phyloP scores from a whole-genome alignment of 2,888 invertebrate species.

The Molorchus minor region DNA sequence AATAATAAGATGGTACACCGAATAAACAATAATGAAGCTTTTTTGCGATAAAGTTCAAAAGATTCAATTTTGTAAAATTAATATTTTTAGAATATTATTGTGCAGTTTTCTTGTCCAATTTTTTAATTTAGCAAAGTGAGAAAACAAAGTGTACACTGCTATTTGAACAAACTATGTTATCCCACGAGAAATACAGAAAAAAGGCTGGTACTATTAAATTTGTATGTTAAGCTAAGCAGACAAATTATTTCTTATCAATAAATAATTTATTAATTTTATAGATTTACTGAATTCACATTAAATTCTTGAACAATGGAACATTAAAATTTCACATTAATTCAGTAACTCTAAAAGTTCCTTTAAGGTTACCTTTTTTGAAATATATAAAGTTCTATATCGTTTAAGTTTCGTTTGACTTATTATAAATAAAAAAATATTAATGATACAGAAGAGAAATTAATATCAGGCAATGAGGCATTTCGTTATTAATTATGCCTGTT shows the following conservation, averaged over 20 bases:
- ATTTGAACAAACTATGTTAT: too few relatives aligned
- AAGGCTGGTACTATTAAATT: too few relatives aligned
- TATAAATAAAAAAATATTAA: conserved; percentile 31
- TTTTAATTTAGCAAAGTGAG: too few relatives aligned
- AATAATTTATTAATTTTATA: conserved; percentile 24
- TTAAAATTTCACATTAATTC: conserved; percentile 4
- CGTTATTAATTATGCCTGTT: conserved; percentile 35
- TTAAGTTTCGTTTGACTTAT: conserved; percentile 31
- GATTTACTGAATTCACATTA: conserved; percentile 7
- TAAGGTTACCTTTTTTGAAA: conserved; percentile 18
- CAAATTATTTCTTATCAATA: conserved; percentile 34
- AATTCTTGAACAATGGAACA: background rate
- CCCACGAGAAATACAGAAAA: too few relatives aligned
- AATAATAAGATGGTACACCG: too few relatives aligned
- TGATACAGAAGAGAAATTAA: conserved; percentile 33
- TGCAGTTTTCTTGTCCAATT: too few relatives aligned
- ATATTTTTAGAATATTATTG: too few relatives aligned
- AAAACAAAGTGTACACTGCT: too few relatives aligned
- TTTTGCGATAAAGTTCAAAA: too few relatives aligned
- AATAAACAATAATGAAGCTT: too few relatives aligned
- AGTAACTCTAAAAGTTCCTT: conserved; percentile 15
- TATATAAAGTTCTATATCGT: background rate
- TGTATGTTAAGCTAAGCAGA: conserved; percentile 30
- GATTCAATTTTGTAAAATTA: too few relatives aligned
- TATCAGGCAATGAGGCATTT: conserved; percentile 29